Evolutionary conservation across 2,113 vertebrate genomes (phyloP).

Genomic region (Casuarius casuarius): DNA sequence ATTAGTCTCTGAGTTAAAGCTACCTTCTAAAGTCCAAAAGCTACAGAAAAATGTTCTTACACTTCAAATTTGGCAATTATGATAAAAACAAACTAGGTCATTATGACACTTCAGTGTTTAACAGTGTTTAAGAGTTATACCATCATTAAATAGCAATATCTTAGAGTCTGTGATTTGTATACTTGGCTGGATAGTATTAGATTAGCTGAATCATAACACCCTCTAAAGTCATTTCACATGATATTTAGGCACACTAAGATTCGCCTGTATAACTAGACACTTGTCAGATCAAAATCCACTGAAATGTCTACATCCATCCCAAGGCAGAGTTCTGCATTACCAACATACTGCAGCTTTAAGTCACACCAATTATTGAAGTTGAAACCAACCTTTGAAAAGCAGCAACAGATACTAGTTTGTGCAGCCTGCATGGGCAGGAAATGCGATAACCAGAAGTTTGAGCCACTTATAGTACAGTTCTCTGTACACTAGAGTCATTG

Average conservation of each 20-base stretch:
- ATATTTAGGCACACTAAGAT: background rate
- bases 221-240: background rate
- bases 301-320: background rate
- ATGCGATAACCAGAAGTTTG: fast-evolving
- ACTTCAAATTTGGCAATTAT: background rate
- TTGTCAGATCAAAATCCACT: background rate
- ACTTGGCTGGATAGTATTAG: background rate
- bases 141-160: fast-evolving
- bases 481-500: background rate
- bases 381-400: background rate
- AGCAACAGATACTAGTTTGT: background rate
- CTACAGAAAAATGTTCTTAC: constrained; percentile 20
- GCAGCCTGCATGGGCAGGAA: background rate
- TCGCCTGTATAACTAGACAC: background rate
- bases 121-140: background rate
- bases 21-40: background rate
- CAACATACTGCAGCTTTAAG: background rate
- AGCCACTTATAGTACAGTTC: background rate
- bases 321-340: background rate
- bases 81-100: constrained; percentile 12
- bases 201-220: background rate
- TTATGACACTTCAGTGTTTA: constrained; percentile 3
- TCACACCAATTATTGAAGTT: background rate
- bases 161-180: background rate
- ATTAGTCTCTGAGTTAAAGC: constrained; percentile 20